Conservation (phyloP, 1,140 invertebrate species). For the Drosophila obscura region DNA sequence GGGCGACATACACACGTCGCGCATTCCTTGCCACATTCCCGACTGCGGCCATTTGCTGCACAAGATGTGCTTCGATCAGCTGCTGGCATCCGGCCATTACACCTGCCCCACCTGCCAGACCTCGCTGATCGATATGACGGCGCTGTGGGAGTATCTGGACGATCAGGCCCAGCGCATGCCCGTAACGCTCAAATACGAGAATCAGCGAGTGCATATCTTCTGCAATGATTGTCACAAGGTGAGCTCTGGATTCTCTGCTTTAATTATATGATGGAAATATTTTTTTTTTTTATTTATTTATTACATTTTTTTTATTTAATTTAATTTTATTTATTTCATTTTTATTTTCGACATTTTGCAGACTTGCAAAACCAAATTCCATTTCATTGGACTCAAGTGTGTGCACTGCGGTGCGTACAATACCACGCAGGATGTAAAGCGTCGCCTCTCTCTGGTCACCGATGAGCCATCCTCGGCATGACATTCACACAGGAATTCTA, state of each 20-base stretch:
- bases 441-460: slow-evolving; percentile 72
- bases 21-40: slow-evolving; percentile 93
- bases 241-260: slow-evolving; percentile 22
- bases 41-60: slow-evolving; percentile 94
- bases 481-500: slow-evolving; percentile 70
- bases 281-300: no score
- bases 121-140: slow-evolving; percentile 92
- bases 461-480: slow-evolving; percentile 80
- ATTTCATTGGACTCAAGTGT: slow-evolving; percentile 94
- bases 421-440: slow-evolving; percentile 87
- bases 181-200: slow-evolving; percentile 92
- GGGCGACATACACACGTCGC: slow-evolving; percentile 94
- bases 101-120: slow-evolving; percentile 94
- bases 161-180: slow-evolving; percentile 91
- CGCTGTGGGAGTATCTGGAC: slow-evolving; percentile 92
- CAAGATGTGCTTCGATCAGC: slow-evolving; percentile 91
- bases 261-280: no score
- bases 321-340: no score
- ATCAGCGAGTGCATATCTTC: slow-evolving; percentile 91
- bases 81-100: slow-evolving; percentile 89
- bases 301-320: no score
- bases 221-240: slow-evolving; percentile 96
- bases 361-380: slow-evolving; percentile 92
- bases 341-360: slow-evolving; percentile 80
- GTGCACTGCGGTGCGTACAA: slow-evolving; percentile 93